Evolutionary conservation across 2,888 invertebrate genomes (phyloP), one percentile per base, ranked within the genome.

Genomic region (Caradrina kadenii): DNA sequence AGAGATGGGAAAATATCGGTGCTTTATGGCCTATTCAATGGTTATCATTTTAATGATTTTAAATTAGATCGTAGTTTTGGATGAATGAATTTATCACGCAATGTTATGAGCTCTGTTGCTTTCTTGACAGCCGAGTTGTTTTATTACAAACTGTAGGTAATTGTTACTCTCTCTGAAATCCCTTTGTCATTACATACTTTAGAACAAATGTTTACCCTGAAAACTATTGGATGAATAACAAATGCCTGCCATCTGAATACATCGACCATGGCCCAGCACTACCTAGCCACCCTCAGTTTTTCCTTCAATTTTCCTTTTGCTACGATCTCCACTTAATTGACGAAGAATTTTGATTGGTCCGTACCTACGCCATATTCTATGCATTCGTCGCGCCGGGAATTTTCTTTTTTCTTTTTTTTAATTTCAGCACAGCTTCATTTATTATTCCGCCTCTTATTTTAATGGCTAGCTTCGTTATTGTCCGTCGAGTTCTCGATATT

Each of bases 311-410:
- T 96, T 95, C 94, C 94, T 94, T 95, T 94, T 93, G 90, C 90
- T 86, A 89, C 94, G 93, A 95, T 95, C 94, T 94, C 93, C 91
- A 91, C 93, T 95, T 96, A 96, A 96, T 96, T 96, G 95, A 94
- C 94, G 94, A 93, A 92, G 94, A 94, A 95, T 95, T 95, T 95
- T 95, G 95, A 96, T 96, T 96, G 95, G 95, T 93, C 87, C 85
- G 90, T 89, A 89, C 87, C 88, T 88, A 88, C 92, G 93, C 93
- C 92, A 93, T 94, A 94, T 94, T 93, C 94, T 94, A 93, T 94
- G 94, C 94, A 93, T 93, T 93, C 92, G 90, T 88, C 90, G 92
- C 89, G 90, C 87, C 91, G 87, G 85, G 79, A 82, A 85, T 87
- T 87, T 86, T 83, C 81, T 80, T 79, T 77, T 67, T 79, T 74